Percentiles rank a stretch among this genome's conserved stretches.
phyloP scores from a whole-genome alignment of 2,888 invertebrate species.

The Dexiosoma caninum region DNA sequence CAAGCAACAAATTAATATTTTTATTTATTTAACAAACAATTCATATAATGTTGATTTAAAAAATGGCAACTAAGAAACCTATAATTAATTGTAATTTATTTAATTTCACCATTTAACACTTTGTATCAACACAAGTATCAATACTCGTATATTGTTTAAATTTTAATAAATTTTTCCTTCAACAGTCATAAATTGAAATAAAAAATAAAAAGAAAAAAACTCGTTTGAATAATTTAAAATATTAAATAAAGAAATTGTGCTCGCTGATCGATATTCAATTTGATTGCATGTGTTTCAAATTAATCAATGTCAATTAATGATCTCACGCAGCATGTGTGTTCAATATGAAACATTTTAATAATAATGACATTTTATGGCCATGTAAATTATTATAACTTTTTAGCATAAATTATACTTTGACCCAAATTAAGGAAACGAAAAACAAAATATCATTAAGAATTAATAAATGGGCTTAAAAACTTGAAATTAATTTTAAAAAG shows the following conservation, averaged over 20 bases:
- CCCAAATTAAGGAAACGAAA: background rate
- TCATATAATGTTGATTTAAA: background rate
- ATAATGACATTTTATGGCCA: background rate
- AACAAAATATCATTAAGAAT: background rate
- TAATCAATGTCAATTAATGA: conserved; percentile 57
- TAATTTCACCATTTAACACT: conserved; percentile 56
- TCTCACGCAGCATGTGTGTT: conserved; percentile 36
- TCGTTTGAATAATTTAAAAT: conserved; percentile 22
- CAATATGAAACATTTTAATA: background rate
- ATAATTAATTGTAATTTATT: conserved; percentile 57
- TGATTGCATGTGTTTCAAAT: conserved; percentile 48
- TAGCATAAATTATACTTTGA: background rate
- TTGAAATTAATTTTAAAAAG: background rate
- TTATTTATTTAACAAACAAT: conserved; percentile 33
- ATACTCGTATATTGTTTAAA: conserved; percentile 30
- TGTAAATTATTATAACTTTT: background rate
- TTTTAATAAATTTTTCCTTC: conserved; percentile 10
- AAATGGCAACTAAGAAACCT: conserved; percentile 33
- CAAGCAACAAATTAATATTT: conserved; percentile 28
- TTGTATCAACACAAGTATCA: conserved; percentile 4
- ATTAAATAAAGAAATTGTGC: background rate
- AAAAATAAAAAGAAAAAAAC: conserved; percentile 27
- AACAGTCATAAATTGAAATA: background rate
- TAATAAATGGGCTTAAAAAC: background rate
- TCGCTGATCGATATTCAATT: conserved; percentile 6